phyloP scores from a whole-genome alignment of 2,888 invertebrate species.

The Pyrrhia umbra region DNA sequence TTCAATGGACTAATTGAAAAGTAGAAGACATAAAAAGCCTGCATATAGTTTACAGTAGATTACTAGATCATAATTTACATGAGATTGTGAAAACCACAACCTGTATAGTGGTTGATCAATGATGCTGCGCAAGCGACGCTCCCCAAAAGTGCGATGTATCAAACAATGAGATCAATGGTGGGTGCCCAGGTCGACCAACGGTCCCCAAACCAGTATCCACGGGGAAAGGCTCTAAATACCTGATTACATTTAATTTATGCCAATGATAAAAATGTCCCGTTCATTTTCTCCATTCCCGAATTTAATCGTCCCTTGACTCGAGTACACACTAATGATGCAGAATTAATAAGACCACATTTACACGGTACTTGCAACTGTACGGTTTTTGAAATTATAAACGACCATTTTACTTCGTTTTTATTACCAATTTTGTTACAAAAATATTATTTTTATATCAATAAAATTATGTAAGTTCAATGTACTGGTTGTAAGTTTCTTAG shows the following conservation, averaged over 20 bases:
- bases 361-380: conserved; percentile 18
- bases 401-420: conserved; percentile 16
- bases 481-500: conserved; percentile 28
- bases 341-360: conserved; percentile 26
- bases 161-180: conserved; percentile 81
- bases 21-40: no score
- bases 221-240: conserved; percentile 68
- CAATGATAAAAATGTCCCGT: conserved; percentile 73
- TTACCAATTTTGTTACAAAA: conserved; percentile 13
- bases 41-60: background rate
- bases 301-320: conserved; percentile 55
- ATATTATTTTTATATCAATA: conserved; percentile 2
- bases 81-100: conserved; percentile 54
- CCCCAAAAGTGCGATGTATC: conserved; percentile 85
- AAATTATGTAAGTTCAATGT: conserved; percentile 33
- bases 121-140: conserved; percentile 72
- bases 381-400: conserved; percentile 9
- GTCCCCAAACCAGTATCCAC: conserved; percentile 82
- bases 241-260: conserved; percentile 72
- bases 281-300: conserved; percentile 61
- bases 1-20: no score
- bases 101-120: conserved; percentile 72
- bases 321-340: conserved; percentile 43
- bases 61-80: background rate
- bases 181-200: conserved; percentile 84